phyloP scores from a whole-genome alignment of 2,888 invertebrate genomes.

The Itoplectis maculator region DNA sequence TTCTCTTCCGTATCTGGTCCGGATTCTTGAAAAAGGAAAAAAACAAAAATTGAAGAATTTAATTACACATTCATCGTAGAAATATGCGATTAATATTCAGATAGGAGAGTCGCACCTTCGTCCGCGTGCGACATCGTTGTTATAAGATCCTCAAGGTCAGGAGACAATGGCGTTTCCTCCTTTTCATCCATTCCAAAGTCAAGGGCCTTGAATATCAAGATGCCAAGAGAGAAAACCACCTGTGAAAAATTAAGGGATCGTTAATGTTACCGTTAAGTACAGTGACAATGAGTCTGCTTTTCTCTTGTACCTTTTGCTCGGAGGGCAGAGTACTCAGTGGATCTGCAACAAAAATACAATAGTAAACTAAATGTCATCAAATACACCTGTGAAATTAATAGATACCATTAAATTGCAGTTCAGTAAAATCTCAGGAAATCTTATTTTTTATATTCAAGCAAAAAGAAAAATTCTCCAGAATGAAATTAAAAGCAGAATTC shows the following conservation, averaged over 20 bases:
- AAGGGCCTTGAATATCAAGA: slow-evolving; percentile 94
- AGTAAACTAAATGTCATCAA: slow-evolving; percentile 1
- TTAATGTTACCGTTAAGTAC: not conserved
- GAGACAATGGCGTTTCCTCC: slow-evolving; percentile 94
- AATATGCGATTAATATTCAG: not conserved
- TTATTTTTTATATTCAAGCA: too few relatives aligned
- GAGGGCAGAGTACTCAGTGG: slow-evolving; percentile 62
- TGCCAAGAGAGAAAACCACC: slow-evolving; percentile 92
- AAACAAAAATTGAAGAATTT: slow-evolving; percentile 36
- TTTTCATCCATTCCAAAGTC: slow-evolving; percentile 94
- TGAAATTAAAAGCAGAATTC: not conserved
- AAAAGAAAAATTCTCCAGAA: not conserved
- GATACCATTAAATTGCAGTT: not conserved
- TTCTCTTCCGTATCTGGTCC: slow-evolving; percentile 85
- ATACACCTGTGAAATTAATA: not conserved
- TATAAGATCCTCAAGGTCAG: slow-evolving; percentile 94
- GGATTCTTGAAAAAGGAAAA: slow-evolving; percentile 72
- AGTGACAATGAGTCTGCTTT: not conserved
- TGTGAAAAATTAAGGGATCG: slow-evolving; percentile 86
- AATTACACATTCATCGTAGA: not conserved
- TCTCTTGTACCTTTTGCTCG: slow-evolving; percentile 69
- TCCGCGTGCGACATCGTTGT: slow-evolving; percentile 93
- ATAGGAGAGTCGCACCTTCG: slow-evolving; percentile 80
- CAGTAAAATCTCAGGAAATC: not conserved
- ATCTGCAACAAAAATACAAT: slow-evolving; percentile 65